phyloP scores from a whole-genome alignment of 2,888 invertebrate species.

The Hesperia comma region DNA sequence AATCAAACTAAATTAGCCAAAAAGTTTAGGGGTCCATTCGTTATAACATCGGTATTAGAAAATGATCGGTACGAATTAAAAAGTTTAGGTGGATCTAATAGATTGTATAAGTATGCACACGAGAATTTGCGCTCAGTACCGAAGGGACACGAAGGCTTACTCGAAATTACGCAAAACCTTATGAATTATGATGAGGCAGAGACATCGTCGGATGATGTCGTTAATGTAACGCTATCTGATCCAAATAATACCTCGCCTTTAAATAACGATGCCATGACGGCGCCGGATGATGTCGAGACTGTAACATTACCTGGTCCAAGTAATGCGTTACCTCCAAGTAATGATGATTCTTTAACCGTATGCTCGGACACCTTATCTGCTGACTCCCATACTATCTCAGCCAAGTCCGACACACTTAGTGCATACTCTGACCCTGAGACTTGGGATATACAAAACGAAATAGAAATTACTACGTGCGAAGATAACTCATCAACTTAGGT shows the following conservation, averaged over 20 bases:
- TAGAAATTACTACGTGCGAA: conserved; percentile 2
- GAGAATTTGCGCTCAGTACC: conserved; percentile 17
- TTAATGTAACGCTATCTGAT: not conserved
- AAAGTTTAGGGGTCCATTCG: conserved; percentile 35
- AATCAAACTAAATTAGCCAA: conserved; percentile 42
- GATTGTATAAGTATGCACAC: conserved; percentile 33
- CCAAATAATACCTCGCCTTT: not conserved
- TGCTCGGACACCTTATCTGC: conserved; percentile 14
- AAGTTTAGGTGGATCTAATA: conserved; percentile 2
- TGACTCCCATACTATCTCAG: conserved; percentile 18
- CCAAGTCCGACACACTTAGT: conserved; percentile 25
- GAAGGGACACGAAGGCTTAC: not conserved
- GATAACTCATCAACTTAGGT: not conserved
- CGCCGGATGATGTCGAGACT: too few species aligned
- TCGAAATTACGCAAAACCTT: not conserved
- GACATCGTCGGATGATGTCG: conserved; percentile 3
- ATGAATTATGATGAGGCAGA: conserved; percentile 13
- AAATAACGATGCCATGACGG: too few species aligned
- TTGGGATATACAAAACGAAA: conserved; percentile 4
- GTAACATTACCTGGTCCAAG: too few species aligned
- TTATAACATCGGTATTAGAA: conserved; percentile 18
- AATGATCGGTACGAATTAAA: conserved; percentile 35
- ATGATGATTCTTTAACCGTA: conserved; percentile 10
- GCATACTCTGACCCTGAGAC: conserved; percentile 14
- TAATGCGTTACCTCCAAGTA: too few species aligned